These are phyloP conservation scores for Ptychobarbus kaznakovi DNA, from an alignment of 2,797 vertebrate species.

Conservation along the genomic window DNA sequence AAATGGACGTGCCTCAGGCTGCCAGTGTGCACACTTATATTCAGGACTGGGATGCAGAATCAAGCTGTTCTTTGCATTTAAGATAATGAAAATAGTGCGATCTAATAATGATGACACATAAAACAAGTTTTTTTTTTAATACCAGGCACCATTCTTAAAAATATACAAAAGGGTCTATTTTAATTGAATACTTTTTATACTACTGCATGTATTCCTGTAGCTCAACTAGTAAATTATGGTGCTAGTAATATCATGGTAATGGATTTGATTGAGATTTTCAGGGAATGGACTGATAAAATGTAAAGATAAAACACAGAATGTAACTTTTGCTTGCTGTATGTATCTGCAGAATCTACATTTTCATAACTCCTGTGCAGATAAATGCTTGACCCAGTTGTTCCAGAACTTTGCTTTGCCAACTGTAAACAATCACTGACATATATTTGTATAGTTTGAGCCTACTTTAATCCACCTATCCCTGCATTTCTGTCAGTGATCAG, in stretches of 20 bases:
- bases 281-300: background rate
- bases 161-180: background rate
- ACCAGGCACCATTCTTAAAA: background rate
- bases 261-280: background rate
- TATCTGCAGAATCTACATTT: background rate
- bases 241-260: too few relatives aligned
- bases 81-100: background rate
- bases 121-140: conserved; percentile 8
- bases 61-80: conserved; percentile 44
- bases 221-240: background rate
- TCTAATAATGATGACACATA: conserved; percentile 40
- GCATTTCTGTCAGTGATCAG: conserved; percentile 35
- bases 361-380: background rate
- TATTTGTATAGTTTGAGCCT: background rate
- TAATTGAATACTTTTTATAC: background rate
- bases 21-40: conserved; percentile 12
- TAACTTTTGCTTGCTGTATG: background rate
- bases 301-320: background rate
- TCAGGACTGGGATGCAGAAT: conserved; percentile 18
- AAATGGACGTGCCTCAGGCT: conserved; percentile 38
- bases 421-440: background rate
- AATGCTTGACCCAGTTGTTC: background rate
- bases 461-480: conserved; percentile 24
- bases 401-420: background rate
- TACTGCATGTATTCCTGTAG: background rate